Conservation (phyloP, 2,113 vertebrate genomes). For the Recurvirostra avosetta region DNA sequence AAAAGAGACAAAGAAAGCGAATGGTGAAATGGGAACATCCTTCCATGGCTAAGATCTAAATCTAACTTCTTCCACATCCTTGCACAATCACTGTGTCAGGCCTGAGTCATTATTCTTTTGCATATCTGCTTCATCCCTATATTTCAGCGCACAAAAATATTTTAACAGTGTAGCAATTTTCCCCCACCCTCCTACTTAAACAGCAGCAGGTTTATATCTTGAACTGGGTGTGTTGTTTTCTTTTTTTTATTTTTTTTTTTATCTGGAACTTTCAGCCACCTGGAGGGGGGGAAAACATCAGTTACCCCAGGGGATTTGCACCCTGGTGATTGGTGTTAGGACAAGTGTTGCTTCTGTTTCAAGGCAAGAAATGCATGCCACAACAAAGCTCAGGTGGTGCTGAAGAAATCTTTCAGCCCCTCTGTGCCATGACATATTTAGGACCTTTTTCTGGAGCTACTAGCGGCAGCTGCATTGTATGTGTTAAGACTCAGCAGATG, state of each 20-base stretch:
- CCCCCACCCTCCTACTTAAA: neutral
- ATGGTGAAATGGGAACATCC: neutral
- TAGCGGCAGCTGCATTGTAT: neutral
- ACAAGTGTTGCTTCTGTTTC: neutral
- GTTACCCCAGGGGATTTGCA: neutral
- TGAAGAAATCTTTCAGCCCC: neutral
- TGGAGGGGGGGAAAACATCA: neutral
- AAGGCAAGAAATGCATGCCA: neutral
- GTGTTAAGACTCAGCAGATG: conserved; percentile 37
- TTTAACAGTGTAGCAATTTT: neutral
- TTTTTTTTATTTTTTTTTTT: neutral
- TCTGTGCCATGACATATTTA: neutral
- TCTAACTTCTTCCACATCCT: neutral
- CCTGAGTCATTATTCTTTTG: neutral
- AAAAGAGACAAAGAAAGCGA: neutral
- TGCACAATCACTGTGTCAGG: neutral
- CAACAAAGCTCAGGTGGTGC: neutral
- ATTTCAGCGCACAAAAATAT: neutral
- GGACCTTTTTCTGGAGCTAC: neutral
- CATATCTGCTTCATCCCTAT: rapidly evolving
- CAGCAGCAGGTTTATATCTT: neutral
- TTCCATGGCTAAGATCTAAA: neutral
- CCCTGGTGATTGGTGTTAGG: neutral
- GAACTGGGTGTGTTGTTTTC: neutral
- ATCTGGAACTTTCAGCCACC: neutral